Base-by-base conservation (phyloP, 2,113 vertebrate species). In the Bucco capensis region DNA sequence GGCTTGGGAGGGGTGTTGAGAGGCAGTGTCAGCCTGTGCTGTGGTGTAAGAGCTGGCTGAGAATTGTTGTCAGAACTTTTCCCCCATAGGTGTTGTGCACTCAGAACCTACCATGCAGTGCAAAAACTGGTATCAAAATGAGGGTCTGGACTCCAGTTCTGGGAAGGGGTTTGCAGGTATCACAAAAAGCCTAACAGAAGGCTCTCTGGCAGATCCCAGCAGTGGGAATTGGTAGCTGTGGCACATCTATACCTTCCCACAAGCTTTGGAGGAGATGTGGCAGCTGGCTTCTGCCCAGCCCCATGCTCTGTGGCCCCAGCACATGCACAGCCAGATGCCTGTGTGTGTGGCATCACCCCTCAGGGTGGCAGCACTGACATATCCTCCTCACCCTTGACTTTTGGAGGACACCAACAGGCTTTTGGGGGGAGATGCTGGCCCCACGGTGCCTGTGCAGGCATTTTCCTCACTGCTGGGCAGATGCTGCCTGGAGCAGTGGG, bases 261-360 rank as follows among this genome's bases (percentile, higher is more conserved):
- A 23, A 11, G 1, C 4, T 84, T 21, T 1, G 8, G 38, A 64
- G 49, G 24, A 30, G 12, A 21, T 8, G 44, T 71, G 56, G 67
- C 21, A 24, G 30, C 71, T 42, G 66, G 21, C 30, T 61, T 44
- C 23, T 62, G 71, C 71, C 40, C 87, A 14, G 33, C 83, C 53
- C 58, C 79, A 3, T 0, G 0, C 53, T 25, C 58, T 54, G 0
- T 0, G 10, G 22, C n/a, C 75, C 66, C 0, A 0, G 22, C 0
- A 10, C 74, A 50, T 44, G 61, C 82, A 16, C 78, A 25, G 40
- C 35, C 1, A 0, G 8, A 17, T 38, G 14, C 23, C 12, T 33
- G 18, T 14, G 21, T 15, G 46, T 22, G 28, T 3, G 5, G 42
- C 12, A 18, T 22, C 72, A 9, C 42, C 67, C 28, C 40, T 38